phyloP scores from a whole-genome alignment of 1,140 invertebrate genomes.

The Palaemon carinicauda region DNA sequence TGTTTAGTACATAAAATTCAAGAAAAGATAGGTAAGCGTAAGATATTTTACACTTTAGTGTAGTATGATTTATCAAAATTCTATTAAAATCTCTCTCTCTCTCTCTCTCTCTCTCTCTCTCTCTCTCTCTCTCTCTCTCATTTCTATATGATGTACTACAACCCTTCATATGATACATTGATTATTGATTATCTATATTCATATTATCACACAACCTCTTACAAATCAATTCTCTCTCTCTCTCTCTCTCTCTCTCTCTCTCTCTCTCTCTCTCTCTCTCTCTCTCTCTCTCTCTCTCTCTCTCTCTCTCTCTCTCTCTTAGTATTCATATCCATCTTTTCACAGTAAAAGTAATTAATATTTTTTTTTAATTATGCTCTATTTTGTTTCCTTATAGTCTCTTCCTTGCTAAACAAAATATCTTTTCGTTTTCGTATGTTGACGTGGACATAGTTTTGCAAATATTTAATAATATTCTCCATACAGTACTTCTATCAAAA shows the following conservation, averaged over 20 bases:
- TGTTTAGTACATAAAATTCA: no score
- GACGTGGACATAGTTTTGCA: no score
- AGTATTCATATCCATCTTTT: background rate
- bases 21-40: background rate
- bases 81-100: background rate
- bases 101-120: slow-evolving; percentile 4
- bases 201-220: background rate
- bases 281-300: no score
- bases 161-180: background rate
- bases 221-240: background rate
- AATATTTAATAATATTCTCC: no score
- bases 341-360: no score
- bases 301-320: background rate
- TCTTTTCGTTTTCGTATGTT: no score
- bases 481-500: no score
- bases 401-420: no score
- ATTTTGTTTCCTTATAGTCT: no score
- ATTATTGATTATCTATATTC: background rate
- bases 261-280: no score
- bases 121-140: slow-evolving; percentile 5
- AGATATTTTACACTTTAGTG: background rate
- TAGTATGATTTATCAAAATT: background rate
- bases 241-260: no score
- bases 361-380: no score
- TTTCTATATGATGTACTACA: background rate